Evolutionary conservation across 2,797 vertebrate genomes (phyloP), one percentile per base, ranked within the genome.

Genomic region (Clarias platycephalus): DNA sequence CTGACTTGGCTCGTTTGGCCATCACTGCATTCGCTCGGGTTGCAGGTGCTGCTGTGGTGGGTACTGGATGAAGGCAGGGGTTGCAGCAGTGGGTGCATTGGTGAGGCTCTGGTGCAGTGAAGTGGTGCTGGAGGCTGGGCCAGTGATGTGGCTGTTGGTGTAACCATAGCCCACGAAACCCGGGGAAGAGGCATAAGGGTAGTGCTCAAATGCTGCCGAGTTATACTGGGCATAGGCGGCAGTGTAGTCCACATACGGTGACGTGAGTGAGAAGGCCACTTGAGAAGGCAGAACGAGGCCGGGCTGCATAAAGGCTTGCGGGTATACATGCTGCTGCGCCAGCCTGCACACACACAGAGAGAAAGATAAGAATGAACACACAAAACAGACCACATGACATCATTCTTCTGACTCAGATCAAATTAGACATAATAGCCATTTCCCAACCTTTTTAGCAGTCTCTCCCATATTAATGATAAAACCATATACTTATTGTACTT

Each of bases 21-120:
- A 83, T 97, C 93, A 98, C 92, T 98, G 97, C 96, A 98, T 96
- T 83, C 97, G 94, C 92, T 98, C 97, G 0, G 97, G 96, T 90
- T 97, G 97, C 92, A 98, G 96, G 84, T 97, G 95, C 93, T 97
- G 97, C 55, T 96, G 96, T 0, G 95, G 92, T 77, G 97, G 96
- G 44, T 88, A 82, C 67, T 95, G 92, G 0, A 96, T 89, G 0
- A 95, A 92, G 66, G 96, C 94, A 83, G 96, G 86, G 0, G 92
- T 91, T 44, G 93, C 77, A 84, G 93, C 79, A 86, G 91, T 72
- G 0, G 91, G 64, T 20, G 92, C 78, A 55, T 77, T 85, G 40
- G 34, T 83, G 22, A 86, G 82, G 76, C 68, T 67, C 77, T 86
- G 85, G 34, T 84, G 83, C 57, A 64, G 55, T 76, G 91, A 71